Base-by-base conservation (phyloP, 2,888 invertebrate genomes). In the Sminthurides aquaticus region DNA sequence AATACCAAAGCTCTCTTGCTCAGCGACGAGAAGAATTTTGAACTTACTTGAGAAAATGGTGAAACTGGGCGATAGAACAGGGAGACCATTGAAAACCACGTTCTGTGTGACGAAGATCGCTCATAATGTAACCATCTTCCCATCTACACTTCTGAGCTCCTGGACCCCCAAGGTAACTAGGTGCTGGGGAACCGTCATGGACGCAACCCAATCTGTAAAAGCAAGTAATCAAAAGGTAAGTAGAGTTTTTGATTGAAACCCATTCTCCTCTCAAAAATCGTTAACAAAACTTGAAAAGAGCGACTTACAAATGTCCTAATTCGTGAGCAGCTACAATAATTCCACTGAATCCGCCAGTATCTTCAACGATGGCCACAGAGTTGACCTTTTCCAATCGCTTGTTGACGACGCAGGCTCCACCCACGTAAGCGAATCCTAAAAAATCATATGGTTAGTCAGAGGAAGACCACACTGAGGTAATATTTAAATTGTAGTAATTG, bases 61-160 rank as follows among this genome's bases (percentile, higher is more conserved):
- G 92, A 81, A 95, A 95, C 77, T 92, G 93, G 73, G 91, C 87
- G 63, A 93, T 87, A 75, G 90, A 91, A 80, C 94, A 95, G 25
- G 91, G 86, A 8, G 93, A 93, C 94, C 94, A 95, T 75, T 91
- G 84, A 83, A 95, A 95, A 27, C 94, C 94, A 77, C 93, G 87
- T 80, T 94, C 94, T 0, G 94, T 94, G 79, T 94, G 94, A 75
- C 94, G 82, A 69, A 95, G 83, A 80, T 95, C 94, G 62, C 91
- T 91, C 93, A 94, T 95, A 76, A 95, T 95, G 81, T 89, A 95
- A 62, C 94, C 94, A 79, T 95, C 94, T 77, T 94, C 92, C 94
- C 94, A 94, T 73, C 92, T 86, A 76, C 94, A 95, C 77, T 91
- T 91, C 78, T 92, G 91, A 24, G 94, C 94, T 20, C 94, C 94